Conservation (phyloP, 2,113 vertebrate species). For the Alces alces region DNA sequence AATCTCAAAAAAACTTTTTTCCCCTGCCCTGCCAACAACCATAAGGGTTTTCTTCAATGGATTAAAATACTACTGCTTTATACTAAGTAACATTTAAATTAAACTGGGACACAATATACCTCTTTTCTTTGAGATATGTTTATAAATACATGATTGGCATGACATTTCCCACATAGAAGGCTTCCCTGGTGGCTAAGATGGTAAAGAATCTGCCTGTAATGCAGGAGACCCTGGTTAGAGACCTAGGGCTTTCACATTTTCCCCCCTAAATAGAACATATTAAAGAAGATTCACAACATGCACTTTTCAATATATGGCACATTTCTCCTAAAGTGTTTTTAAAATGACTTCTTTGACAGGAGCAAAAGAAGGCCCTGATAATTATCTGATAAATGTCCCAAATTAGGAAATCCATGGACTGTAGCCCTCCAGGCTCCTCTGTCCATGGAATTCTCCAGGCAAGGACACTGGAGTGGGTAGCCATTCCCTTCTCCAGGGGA, state of each 20-base stretch:
- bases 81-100: neutral
- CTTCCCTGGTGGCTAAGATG: neutral
- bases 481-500: neutral
- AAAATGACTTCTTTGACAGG: neutral
- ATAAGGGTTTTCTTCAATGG: neutral
- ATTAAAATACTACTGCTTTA: neutral
- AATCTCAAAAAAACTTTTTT: neutral
- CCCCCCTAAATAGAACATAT: neutral
- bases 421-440: neutral
- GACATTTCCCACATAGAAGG: neutral
- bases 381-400: neutral
- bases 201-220: neutral
- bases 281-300: neutral
- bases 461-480: neutral
- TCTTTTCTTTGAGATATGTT: neutral
- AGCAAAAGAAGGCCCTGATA: neutral
- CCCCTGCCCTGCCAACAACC: neutral
- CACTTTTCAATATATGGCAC: neutral
- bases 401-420: neutral
- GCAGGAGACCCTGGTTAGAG: neutral
- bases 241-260: neutral
- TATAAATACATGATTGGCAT: neutral
- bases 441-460: neutral
- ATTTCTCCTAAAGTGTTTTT: neutral
- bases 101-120: neutral